Evolutionary conservation across 2,888 invertebrate species (phyloP).

Genomic region (Netelia fuscicornis): DNA sequence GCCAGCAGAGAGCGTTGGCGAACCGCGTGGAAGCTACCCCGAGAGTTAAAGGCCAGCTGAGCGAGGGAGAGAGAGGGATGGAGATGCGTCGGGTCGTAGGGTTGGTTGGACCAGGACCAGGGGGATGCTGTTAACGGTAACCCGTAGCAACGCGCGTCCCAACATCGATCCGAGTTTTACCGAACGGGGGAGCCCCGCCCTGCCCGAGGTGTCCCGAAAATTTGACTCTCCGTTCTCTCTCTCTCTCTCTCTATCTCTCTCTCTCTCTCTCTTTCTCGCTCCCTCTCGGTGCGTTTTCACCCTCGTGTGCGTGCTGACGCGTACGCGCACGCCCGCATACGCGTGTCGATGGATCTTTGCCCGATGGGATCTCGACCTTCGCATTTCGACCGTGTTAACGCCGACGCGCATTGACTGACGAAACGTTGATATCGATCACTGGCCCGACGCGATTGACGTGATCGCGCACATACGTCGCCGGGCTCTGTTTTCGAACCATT

Average conservation of each 20-base stretch:
- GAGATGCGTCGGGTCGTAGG: slow-evolving; percentile 72
- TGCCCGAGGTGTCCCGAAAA: slow-evolving; percentile 75
- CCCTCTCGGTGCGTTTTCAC: slow-evolving; percentile 4
- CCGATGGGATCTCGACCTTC: slow-evolving; percentile 23
- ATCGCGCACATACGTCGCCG: background rate
- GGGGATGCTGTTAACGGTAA: slow-evolving; percentile 84
- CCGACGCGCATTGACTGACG: slow-evolving; percentile 11
- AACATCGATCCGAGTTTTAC: slow-evolving; percentile 85
- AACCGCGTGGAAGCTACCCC: slow-evolving; percentile 56
- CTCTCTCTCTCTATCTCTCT: slow-evolving; percentile 42
- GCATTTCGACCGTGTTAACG: slow-evolving; percentile 45
- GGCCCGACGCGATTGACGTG: background rate
- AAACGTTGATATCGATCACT: slow-evolving; percentile 59
- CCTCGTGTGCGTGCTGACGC: background rate
- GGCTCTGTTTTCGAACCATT: background rate
- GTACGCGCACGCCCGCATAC: background rate
- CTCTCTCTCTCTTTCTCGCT: slow-evolving; percentile 38
- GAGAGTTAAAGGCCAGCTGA: slow-evolving; percentile 66
- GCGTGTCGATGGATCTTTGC: slow-evolving; percentile 54
- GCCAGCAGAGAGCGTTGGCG: slow-evolving; percentile 64
- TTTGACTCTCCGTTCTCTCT: slow-evolving; percentile 66
- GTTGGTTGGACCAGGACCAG: slow-evolving; percentile 76
- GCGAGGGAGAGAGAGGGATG: slow-evolving; percentile 45
- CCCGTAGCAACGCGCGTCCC: slow-evolving; percentile 84
- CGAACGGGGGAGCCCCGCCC: slow-evolving; percentile 83